These are phyloP conservation scores for Alviniconcha strummeri DNA, from an alignment of 2,888 invertebrate species.

Conservation along the genomic window DNA sequence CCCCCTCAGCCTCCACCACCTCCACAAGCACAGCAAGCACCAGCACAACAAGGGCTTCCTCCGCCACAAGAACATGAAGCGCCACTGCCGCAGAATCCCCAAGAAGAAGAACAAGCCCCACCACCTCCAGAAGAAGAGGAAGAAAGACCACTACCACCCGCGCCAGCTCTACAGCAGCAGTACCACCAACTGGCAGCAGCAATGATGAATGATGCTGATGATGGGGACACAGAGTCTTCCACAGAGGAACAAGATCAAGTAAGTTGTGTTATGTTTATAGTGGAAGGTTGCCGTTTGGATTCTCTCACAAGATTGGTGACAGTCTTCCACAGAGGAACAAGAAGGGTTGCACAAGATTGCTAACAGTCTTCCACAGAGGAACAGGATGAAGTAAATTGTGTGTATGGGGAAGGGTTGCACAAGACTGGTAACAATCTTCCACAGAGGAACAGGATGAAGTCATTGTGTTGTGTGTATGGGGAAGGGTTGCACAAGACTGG, in stretches of 20 bases:
- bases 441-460: too few species aligned
- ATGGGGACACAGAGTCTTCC: slow-evolving; percentile 40
- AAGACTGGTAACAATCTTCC: too few species aligned
- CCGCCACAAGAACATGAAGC: background rate
- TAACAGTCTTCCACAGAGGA: too few species aligned
- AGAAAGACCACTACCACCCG: background rate
- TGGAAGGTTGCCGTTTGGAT: too few species aligned
- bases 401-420: too few species aligned
- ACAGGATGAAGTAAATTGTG: too few species aligned
- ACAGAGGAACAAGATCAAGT: slow-evolving; percentile 29
- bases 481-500: too few species aligned
- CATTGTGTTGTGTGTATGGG: too few species aligned
- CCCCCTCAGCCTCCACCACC: background rate
- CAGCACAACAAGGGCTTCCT: background rate
- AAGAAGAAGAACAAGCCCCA: background rate
- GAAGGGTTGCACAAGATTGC: too few species aligned
- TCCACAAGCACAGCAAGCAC: background rate
- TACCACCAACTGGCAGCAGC: background rate
- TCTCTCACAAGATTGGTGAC: too few species aligned
- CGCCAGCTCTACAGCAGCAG: background rate
- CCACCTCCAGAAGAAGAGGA: background rate
- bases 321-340: too few species aligned
- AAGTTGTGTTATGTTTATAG: background rate
- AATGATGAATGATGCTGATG: slow-evolving; percentile 33
- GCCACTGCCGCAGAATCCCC: background rate